These are phyloP conservation scores for Cantharis flavilabris DNA, from an alignment of 2,888 invertebrate genomes.

Conservation along the genomic window DNA sequence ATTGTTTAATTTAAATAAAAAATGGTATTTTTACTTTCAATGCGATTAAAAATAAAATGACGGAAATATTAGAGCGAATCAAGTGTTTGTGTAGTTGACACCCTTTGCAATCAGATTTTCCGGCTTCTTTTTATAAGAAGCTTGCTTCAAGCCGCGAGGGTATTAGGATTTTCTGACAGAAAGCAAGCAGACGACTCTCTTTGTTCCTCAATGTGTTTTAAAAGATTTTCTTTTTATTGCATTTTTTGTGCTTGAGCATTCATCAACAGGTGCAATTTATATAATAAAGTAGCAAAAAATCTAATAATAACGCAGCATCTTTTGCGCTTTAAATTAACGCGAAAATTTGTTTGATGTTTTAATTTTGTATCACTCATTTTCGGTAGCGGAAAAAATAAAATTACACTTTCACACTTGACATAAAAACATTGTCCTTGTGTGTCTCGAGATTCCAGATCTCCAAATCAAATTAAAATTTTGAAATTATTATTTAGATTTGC, in stretches of 20 bases:
- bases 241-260: neutral
- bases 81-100: slow-evolving; percentile 54
- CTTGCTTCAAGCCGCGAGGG: slow-evolving; percentile 21
- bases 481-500: too few relatives aligned
- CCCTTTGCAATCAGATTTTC: slow-evolving; percentile 53
- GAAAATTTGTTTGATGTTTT: neutral
- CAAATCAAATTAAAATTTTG: too few relatives aligned
- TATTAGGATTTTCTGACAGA: slow-evolving; percentile 16
- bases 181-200: slow-evolving; percentile 18
- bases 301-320: neutral
- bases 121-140: slow-evolving; percentile 43
- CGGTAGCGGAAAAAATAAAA: neutral
- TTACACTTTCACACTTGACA: neutral
- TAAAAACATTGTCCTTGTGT: neutral
- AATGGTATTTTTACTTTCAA: slow-evolving; percentile 22
- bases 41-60: slow-evolving; percentile 48
- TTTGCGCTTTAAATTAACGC: neutral
- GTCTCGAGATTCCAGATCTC: too few relatives aligned
- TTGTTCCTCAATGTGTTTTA: slow-evolving; percentile 12
- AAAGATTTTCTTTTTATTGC: slow-evolving; percentile 12
- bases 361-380: neutral
- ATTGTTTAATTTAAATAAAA: neutral
- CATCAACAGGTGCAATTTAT: slow-evolving; percentile 8
- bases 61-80: slow-evolving; percentile 49
- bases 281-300: neutral